These are phyloP conservation scores for Rhagoletis zephyria DNA, from an alignment of 1,140 invertebrate species.

Conservation along the genomic window DNA sequence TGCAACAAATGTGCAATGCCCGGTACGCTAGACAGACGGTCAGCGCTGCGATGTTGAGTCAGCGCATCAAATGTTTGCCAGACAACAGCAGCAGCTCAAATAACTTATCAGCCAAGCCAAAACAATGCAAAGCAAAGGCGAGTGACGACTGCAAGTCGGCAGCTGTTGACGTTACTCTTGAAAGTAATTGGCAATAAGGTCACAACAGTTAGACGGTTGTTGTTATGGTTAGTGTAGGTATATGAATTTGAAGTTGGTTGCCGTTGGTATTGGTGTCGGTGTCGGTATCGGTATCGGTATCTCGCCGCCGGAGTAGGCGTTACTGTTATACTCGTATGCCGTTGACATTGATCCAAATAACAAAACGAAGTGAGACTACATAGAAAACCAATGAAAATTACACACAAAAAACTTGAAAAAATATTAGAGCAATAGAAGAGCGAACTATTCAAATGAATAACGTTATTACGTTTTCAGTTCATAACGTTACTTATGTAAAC, in stretches of 20 bases:
- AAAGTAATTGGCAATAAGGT: constrained; percentile 40
- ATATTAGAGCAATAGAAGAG: too few relatives aligned
- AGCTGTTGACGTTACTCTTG: neutral
- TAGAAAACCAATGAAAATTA: neutral
- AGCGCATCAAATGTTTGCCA: neutral
- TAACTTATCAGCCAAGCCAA: neutral
- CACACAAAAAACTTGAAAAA: neutral
- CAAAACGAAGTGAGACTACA: constrained; percentile 28
- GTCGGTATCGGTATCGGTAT: neutral
- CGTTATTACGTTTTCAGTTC: too few relatives aligned
- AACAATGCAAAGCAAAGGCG: neutral
- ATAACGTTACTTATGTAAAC: too few relatives aligned
- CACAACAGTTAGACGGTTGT: neutral
- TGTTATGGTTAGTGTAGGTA: neutral
- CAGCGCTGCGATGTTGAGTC: neutral
- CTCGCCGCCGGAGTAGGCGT: neutral
- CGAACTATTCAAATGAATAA: too few relatives aligned
- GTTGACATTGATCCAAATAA: constrained; percentile 38
- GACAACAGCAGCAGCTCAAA: neutral
- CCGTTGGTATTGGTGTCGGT: neutral
- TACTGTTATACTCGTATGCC: constrained; percentile 9
- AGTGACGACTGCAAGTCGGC: constrained; percentile 3
- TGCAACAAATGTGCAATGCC: neutral
- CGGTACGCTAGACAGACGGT: neutral
- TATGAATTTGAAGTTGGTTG: too few relatives aligned